phyloP scores from a whole-genome alignment of 1,140 invertebrate species.

The Anagrus nilaparvatae region DNA sequence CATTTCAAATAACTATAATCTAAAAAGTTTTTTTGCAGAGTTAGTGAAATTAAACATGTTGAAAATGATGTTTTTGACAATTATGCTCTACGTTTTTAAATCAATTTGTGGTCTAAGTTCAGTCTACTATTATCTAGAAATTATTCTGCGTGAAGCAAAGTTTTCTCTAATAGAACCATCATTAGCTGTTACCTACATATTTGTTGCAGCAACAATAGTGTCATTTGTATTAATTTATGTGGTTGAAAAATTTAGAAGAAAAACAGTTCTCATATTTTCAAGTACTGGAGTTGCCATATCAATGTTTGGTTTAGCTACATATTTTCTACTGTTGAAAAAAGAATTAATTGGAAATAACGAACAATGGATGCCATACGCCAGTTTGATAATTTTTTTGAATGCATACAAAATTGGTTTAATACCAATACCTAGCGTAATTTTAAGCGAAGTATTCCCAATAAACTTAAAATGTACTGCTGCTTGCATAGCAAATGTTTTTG shows the following conservation, averaged over 20 bases:
- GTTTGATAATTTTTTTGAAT: constrained; percentile 13
- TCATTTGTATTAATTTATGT: constrained; percentile 58
- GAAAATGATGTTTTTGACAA: too few relatives aligned
- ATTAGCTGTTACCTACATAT: constrained; percentile 53
- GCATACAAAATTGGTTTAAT: constrained; percentile 46
- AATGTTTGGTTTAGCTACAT: constrained; percentile 47
- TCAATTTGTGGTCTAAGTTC: constrained; percentile 68
- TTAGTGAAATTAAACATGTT: too few relatives aligned
- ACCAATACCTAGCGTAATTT: constrained; percentile 57
- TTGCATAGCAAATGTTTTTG: constrained; percentile 56
- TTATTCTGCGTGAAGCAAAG: constrained; percentile 55
- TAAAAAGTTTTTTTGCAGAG: too few relatives aligned
- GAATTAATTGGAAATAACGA: constrained; percentile 28
- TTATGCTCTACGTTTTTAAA: constrained; percentile 65
- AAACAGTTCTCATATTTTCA: constrained; percentile 53
- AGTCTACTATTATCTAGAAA: constrained; percentile 62
- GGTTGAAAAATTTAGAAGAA: constrained; percentile 57
- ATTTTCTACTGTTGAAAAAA: constrained; percentile 48
- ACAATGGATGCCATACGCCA: constrained; percentile 18
- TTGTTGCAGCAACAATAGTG: constrained; percentile 30
- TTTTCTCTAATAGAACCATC: constrained; percentile 37
- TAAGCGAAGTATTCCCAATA: constrained; percentile 60
- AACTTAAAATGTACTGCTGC: constrained; percentile 56
- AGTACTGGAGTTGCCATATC: constrained; percentile 39
- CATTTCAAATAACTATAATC: too few relatives aligned